A percentile compares a stretch with the other conserved stretches of the same genome.
Evolutionary conservation across 2,797 vertebrate species (phyloP).

Genomic region (Agapornis canus): DNA sequence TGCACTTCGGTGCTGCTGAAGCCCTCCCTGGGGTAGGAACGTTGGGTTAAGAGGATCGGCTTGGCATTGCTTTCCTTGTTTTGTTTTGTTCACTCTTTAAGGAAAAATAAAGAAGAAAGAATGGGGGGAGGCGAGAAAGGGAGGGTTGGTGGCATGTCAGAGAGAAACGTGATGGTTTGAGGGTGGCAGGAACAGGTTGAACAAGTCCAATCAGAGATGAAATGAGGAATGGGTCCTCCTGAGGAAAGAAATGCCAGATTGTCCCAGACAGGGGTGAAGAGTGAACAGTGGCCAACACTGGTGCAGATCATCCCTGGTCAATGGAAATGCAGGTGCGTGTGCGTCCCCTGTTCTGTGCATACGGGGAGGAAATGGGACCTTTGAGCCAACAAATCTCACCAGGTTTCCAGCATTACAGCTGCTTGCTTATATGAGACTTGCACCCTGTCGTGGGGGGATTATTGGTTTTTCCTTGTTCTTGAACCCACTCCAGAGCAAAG

Average conservation of each 20-base stretch:
- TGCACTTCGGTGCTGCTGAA: neutral
- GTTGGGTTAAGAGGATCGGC: slow-evolving; percentile 69
- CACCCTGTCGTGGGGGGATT: neutral
- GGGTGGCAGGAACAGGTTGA: neutral
- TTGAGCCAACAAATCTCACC: neutral
- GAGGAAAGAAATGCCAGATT: neutral
- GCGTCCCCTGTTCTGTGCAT: neutral
- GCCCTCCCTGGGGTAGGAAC: slow-evolving; percentile 49
- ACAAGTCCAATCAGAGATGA: neutral
- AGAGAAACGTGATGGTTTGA: neutral
- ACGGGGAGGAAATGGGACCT: neutral
- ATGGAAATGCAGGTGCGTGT: neutral
- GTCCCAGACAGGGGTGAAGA: neutral
- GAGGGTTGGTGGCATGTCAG: neutral
- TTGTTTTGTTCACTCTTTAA: slow-evolving; percentile 44
- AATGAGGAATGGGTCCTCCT: neutral
- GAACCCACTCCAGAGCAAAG: neutral
- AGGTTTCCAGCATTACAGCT: neutral
- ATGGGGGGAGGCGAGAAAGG: neutral
- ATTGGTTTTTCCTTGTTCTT: slow-evolving; percentile 8
- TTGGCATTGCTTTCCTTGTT: slow-evolving; percentile 41
- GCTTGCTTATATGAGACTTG: neutral
- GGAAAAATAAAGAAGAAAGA: neutral
- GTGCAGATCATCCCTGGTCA: neutral
- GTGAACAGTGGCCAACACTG: accelerated